Evolutionary conservation across 2,797 vertebrate genomes (phyloP).

Genomic region (Pelodytes ibericus): DNA sequence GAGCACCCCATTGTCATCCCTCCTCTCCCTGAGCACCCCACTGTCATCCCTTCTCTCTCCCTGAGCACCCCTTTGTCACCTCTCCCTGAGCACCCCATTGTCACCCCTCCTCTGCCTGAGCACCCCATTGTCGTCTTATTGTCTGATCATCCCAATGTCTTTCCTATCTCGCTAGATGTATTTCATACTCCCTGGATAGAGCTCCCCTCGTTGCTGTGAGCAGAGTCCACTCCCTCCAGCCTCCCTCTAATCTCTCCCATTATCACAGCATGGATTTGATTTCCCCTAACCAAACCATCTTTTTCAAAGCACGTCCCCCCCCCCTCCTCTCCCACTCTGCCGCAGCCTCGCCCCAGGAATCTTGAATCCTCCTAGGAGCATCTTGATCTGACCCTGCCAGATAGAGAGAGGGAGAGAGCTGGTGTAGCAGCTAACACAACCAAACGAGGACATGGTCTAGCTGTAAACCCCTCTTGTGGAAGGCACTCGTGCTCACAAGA

Average conservation of each 20-base stretch:
- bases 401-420: not conserved
- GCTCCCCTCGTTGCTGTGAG: constrained; percentile 11
- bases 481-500: too few species aligned
- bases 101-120: too few species aligned
- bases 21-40: too few species aligned
- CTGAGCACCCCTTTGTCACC: too few species aligned
- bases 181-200: not conserved
- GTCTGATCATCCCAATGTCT: too few species aligned
- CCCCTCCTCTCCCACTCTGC: constrained; percentile 11
- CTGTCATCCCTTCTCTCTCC: too few species aligned
- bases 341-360: constrained; percentile 34
- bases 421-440: not conserved
- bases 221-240: constrained; percentile 31
- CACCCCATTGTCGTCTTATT: too few species aligned
- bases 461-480: too few species aligned
- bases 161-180: too few species aligned
- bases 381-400: constrained; percentile 22
- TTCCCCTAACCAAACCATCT: constrained; percentile 35
- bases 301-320: not conserved
- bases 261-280: constrained; percentile 51
- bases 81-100: too few species aligned
- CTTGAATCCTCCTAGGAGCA: constrained; percentile 13
- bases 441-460: not conserved
- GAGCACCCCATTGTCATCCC: too few species aligned
- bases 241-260: constrained; percentile 46